Base-by-base conservation (phyloP, 2,113 vertebrate genomes). In the Tupaia chinensis region DNA sequence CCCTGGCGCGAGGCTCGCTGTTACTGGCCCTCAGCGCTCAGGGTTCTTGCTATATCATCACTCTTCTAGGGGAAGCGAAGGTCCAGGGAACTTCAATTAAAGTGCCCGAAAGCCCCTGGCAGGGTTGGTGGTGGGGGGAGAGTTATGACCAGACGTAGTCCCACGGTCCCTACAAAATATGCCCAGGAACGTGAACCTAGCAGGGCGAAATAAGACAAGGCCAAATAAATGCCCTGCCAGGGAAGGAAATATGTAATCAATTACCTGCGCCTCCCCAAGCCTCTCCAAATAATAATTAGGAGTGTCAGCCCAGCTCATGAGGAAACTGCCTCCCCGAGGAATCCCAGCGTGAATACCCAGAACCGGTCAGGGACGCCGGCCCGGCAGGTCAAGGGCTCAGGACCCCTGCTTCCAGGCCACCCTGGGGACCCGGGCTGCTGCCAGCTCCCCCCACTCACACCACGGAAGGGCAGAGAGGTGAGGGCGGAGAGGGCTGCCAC, bases 221-320 rank as follows among this genome's bases (percentile, higher is more conserved):
- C n/a, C 16, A 54, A 79, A 90, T 86, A 61, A 95, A 90, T 8
- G 1, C 15, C 60, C 27, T 90, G 95, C 7, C 54, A 95, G 83
- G 72, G 76, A 93, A 94, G 95, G 96, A 97, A 92, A 96, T 17
- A 92, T 29, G 97, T 89, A 91, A 98, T 97, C 96, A 83, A 82
- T 69, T 89, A 69, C 1, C 54, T 4, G 84, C 95, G 97, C 72
- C 44, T 90, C 95, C 89, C 83, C 90, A 95, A 73, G 85, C 15
- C 91, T 88, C 97, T 96, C 88, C 78, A 87, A 82, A 94, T 72
- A 91, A 77, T 96, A 96, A 98, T 97, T 78, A 97, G 77, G 87
- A 84, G 13, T 89, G 92, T 96, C 95, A 72, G 80, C 93, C 29
- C 13, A 16, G 84, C 69, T 54, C 68, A 9, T 0, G 0, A 69